Evolutionary conservation across 2,797 vertebrate genomes (phyloP).

Genomic region (Eulemur albifrons): DNA sequence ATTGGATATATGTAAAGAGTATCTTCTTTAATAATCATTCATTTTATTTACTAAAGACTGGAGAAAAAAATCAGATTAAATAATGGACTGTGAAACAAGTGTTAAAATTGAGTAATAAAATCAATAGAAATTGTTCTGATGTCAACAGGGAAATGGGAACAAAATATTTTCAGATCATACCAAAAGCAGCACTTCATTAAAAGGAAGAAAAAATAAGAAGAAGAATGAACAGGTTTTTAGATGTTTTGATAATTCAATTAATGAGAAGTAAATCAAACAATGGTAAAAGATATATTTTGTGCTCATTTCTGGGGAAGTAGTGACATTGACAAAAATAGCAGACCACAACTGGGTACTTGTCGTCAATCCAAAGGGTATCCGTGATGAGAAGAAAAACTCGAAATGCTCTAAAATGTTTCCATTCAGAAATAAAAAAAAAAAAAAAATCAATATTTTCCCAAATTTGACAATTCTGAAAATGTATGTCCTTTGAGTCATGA

Average conservation of each 20-base stretch:
- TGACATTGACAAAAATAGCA: not conserved
- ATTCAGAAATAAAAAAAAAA: not conserved
- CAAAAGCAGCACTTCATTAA: not conserved
- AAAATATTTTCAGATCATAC: not conserved
- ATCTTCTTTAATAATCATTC: not conserved
- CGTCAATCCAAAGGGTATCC: not conserved
- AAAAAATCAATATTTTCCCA: not conserved
- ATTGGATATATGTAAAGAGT: not conserved
- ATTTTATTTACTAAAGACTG: constrained; percentile 22
- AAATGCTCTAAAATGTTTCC: not conserved
- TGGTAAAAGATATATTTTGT: not conserved
- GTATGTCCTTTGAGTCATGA: not conserved
- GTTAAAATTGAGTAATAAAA: not conserved
- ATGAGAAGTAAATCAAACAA: not conserved
- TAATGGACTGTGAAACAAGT: not conserved
- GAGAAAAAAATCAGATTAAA: not conserved
- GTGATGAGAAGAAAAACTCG: not conserved
- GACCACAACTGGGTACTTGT: not conserved
- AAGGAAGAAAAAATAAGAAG: not conserved
- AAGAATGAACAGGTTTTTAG: not conserved
- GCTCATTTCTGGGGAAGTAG: not conserved
- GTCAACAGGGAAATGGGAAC: not conserved
- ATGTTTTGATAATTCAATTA: not conserved
- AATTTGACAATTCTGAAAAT: not conserved
- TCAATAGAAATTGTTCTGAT: not conserved